These are phyloP conservation scores for Strigamia maritima DNA, from an alignment of 2,888 invertebrate genomes.

Conservation along the genomic window DNA sequence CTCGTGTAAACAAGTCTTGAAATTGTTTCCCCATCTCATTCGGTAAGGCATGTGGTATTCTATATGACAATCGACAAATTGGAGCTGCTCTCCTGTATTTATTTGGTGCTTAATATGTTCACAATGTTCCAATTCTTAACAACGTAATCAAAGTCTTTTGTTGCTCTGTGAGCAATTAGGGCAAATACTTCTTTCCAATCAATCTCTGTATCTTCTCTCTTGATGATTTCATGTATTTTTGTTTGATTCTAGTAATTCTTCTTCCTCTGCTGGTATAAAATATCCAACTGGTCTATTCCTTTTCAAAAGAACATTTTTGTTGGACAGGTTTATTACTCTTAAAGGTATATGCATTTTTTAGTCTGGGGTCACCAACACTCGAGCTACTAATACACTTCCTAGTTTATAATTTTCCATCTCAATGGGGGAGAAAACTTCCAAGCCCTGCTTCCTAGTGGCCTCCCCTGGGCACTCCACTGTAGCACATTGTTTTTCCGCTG, in stretches of 20 bases:
- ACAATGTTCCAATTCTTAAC: constrained; percentile 7
- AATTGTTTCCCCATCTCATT: neutral
- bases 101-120: constrained; percentile 14
- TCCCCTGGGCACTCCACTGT: too few species aligned
- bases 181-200: neutral
- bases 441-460: too few species aligned
- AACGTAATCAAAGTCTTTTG: neutral
- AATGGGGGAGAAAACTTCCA: too few species aligned
- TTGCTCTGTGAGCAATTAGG: neutral
- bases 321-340: too few species aligned
- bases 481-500: too few species aligned
- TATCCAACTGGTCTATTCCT: neutral
- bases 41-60: neutral
- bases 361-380: too few species aligned
- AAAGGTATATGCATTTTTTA: too few species aligned
- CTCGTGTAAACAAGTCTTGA: neutral
- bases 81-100: constrained; percentile 26
- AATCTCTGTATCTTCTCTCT: neutral
- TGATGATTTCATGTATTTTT: neutral
- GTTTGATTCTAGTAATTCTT: neutral
- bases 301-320: too few species aligned
- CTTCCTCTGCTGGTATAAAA: neutral
- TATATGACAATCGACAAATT: neutral
- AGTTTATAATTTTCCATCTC: too few species aligned
- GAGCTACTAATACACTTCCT: too few species aligned